These are phyloP conservation scores for Ahaetulla prasina DNA, from an alignment of 2,113 vertebrate genomes.

Conservation along the genomic window DNA sequence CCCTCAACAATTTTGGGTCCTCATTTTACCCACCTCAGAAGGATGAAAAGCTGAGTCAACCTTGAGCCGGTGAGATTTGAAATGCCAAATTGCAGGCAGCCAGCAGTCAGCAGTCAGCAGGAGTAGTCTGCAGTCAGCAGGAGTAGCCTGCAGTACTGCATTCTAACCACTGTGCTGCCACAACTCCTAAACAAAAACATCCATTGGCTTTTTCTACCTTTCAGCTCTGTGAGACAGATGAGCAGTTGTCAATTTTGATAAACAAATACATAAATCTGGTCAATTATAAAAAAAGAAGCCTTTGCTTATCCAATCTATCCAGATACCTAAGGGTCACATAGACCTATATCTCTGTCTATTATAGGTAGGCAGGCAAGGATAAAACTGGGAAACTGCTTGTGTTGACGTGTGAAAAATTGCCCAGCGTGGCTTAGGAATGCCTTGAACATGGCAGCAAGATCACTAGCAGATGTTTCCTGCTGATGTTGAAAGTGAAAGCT, in stretches of 20 bases:
- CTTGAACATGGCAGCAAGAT: background rate
- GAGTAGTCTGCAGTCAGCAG: too few relatives aligned
- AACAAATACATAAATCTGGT: background rate
- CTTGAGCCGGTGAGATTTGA: too few relatives aligned
- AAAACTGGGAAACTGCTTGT: background rate
- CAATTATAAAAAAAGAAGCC: background rate
- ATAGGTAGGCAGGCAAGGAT: background rate
- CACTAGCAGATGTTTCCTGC: background rate
- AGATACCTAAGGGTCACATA: background rate
- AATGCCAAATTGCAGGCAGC: too few relatives aligned
- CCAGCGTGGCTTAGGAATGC: background rate
- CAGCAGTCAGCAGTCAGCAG: too few relatives aligned
- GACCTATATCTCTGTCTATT: background rate
- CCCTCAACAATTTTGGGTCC: too few relatives aligned
- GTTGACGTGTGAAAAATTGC: background rate
- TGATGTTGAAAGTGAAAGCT: constrained; percentile 11
- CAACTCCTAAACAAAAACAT: too few relatives aligned
- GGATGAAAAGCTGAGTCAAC: too few relatives aligned
- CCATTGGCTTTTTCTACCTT: background rate
- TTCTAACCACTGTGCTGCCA: too few relatives aligned
- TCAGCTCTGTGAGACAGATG: background rate
- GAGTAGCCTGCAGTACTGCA: too few relatives aligned
- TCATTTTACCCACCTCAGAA: too few relatives aligned
- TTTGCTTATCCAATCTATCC: background rate
- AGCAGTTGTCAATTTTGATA: background rate